These are phyloP conservation scores for Lycodopsis pacificus DNA, from an alignment of 2,797 vertebrate genomes.

Conservation along the genomic window DNA sequence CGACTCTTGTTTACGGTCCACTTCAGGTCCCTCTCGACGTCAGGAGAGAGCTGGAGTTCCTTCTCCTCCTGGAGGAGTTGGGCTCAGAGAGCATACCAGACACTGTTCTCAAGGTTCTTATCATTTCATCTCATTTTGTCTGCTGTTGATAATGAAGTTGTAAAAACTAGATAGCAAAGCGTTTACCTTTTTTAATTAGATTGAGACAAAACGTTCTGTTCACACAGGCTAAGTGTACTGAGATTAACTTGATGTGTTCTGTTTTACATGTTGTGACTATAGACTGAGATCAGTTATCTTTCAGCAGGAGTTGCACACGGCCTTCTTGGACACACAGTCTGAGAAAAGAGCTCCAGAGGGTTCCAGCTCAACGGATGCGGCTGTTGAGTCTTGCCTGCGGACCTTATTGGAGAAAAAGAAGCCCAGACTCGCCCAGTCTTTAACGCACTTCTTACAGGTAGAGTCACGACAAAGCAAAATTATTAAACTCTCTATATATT, in stretches of 20 bases:
- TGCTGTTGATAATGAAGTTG: not conserved
- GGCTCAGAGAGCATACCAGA: conserved; percentile 84
- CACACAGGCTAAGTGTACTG: not conserved
- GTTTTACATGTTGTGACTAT: not conserved
- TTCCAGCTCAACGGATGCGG: conserved; percentile 55
- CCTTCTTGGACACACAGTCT: conserved; percentile 78
- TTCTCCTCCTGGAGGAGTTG: conserved; percentile 93
- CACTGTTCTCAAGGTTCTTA: conserved; percentile 86
- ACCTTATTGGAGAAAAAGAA: conserved; percentile 83
- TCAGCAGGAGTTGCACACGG: conserved; percentile 88
- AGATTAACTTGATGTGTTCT: not conserved
- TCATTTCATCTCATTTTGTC: not conserved
- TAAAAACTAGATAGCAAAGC: not conserved
- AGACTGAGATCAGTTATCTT: conserved; percentile 15
- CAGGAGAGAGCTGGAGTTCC: conserved; percentile 89
- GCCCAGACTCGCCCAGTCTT: conserved; percentile 85
- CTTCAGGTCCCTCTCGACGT: conserved; percentile 79
- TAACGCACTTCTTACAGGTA: conserved; percentile 85
- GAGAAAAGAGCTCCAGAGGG: conserved; percentile 67
- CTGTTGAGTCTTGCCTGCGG: conserved; percentile 84
- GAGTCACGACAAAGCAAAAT: not conserved
- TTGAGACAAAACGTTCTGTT: not conserved
- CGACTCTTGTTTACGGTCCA: not conserved
- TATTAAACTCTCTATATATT: not conserved
- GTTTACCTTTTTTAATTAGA: not conserved